phyloP scores from a whole-genome alignment of 2,797 vertebrate genomes.

The Taeniopygia guttata region DNA sequence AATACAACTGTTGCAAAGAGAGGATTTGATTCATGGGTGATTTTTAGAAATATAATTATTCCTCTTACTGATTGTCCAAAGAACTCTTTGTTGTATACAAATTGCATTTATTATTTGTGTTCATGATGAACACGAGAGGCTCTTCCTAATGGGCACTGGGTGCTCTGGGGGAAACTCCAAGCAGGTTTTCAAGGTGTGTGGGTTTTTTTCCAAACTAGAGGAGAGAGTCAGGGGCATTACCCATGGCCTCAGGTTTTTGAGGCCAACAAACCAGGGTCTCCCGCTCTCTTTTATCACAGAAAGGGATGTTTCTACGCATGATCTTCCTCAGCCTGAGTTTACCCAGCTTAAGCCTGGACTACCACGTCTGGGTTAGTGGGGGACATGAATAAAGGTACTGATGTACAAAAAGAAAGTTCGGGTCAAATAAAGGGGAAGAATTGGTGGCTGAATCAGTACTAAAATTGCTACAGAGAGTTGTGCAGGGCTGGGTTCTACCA shows the following conservation, averaged over 20 bases:
- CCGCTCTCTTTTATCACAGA: background rate
- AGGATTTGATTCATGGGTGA: background rate
- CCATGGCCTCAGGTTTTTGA: fast-evolving
- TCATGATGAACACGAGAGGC: fast-evolving
- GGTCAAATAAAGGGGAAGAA: background rate
- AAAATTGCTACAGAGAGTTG: background rate
- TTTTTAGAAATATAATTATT: background rate
- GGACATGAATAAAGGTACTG: background rate
- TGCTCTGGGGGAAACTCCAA: background rate
- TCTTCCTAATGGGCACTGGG: background rate
- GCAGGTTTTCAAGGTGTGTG: background rate
- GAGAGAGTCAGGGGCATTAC: background rate
- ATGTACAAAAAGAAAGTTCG: background rate
- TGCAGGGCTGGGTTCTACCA: background rate
- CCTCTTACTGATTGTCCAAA: background rate
- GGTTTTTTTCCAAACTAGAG: background rate
- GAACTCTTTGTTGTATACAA: background rate
- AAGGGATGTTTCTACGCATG: background rate
- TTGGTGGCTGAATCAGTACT: background rate
- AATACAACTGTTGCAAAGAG: background rate
- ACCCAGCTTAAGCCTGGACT: background rate
- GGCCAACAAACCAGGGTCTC: background rate
- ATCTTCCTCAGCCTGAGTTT: background rate
- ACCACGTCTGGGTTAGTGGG: background rate
- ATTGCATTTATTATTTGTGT: background rate